phyloP scores from a whole-genome alignment of 30 jellyfish, hydroid and myxozoan genomes.

The Phacellophora camtschatica region DNA sequence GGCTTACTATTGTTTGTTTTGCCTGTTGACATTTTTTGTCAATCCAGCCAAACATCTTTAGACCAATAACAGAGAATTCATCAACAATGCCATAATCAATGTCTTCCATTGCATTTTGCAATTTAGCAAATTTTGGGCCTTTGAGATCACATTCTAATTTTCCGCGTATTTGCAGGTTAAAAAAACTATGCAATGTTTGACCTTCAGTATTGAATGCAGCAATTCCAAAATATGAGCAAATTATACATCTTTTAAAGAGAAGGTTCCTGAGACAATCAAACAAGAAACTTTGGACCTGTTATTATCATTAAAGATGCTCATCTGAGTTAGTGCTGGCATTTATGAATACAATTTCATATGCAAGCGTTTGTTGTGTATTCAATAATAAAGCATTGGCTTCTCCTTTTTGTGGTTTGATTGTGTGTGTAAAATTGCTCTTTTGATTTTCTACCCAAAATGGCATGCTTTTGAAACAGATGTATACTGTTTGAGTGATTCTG shows the following conservation, averaged over 20 bases:
- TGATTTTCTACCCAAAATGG: neutral
- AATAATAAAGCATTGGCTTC: neutral
- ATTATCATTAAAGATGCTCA: neutral
- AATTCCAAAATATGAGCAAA: conserved; percentile 38
- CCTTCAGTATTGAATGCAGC: conserved; percentile 28
- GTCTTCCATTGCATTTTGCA: neutral
- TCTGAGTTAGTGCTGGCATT: neutral
- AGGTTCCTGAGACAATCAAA: neutral
- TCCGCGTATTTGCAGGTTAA: conserved; percentile 14
- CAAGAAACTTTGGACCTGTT: neutral
- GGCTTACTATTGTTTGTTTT: neutral
- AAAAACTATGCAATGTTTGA: conserved; percentile 11
- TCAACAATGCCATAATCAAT: neutral
- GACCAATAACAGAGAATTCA: conserved; percentile 41
- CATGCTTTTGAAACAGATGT: neutral
- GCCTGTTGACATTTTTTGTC: conserved; percentile 32
- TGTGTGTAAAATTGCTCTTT: neutral
- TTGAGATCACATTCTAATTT: neutral
- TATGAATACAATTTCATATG: neutral
- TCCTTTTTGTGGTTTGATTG: neutral
- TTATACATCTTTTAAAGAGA: neutral
- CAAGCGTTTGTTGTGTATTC: neutral
- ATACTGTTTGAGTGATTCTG: no score
- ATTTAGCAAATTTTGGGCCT: neutral
- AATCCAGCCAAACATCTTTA: conserved; percentile 17